A percentile compares a stretch with the other conserved stretches of the same genome.
phyloP scores from a whole-genome alignment of 2,888 invertebrate species.

The Nomada flava region DNA sequence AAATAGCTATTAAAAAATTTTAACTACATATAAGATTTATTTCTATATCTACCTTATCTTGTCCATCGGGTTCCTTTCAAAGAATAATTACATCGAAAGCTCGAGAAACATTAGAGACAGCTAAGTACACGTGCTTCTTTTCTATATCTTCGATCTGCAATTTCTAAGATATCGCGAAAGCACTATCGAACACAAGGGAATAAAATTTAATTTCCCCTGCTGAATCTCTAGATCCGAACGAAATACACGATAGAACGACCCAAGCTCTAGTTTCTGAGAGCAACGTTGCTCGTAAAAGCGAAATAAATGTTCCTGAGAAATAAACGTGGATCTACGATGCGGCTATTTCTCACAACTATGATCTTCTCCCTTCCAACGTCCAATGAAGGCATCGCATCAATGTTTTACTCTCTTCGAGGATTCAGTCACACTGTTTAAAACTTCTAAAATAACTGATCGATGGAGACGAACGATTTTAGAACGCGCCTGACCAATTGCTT shows the following conservation, averaged over 20 bases:
- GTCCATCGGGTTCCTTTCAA: too few species aligned
- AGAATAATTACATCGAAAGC: not conserved
- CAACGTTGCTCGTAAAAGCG: constrained; percentile 5
- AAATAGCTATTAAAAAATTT: not conserved
- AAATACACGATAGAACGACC: constrained; percentile 1
- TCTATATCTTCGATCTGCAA: constrained; percentile 1
- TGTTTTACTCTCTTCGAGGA: constrained; percentile 6
- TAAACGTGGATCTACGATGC: not conserved
- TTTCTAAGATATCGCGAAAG: constrained; percentile 5
- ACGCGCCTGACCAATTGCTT: not conserved
- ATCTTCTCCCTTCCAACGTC: not conserved
- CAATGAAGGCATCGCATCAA: not conserved
- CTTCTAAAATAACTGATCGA: constrained; percentile 8
- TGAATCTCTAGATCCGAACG: not conserved
- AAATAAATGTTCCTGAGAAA: not conserved
- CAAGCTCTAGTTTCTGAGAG: not conserved
- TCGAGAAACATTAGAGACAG: not conserved
- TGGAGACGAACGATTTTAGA: not conserved
- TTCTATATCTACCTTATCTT: too few species aligned
- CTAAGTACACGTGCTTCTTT: not conserved
- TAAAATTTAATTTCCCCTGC: not conserved
- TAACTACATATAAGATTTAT: not conserved
- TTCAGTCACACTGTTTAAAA: not conserved
- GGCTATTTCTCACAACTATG: not conserved
- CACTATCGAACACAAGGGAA: not conserved